Conservation (phyloP, 1,140 invertebrate genomes). For the Tyrophagus putrescentiae region DNA sequence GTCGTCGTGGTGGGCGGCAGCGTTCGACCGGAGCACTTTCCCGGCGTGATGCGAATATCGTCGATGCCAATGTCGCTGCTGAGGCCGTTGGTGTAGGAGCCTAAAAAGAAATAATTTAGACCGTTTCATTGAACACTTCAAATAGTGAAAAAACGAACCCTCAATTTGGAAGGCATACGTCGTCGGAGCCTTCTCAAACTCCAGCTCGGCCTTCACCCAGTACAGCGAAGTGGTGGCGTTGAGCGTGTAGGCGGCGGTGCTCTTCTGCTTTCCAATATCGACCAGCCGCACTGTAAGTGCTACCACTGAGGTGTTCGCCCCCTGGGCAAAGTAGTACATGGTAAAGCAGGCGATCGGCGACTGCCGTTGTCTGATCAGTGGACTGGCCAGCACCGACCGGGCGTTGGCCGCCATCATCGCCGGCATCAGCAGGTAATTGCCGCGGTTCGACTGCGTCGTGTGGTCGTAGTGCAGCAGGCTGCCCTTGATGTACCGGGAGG, state of each 20-base stretch:
- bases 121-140: no score
- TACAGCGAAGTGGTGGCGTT: background rate
- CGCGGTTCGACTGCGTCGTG: background rate
- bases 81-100: background rate
- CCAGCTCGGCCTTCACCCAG: background rate
- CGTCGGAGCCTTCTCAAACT: background rate
- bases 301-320: background rate
- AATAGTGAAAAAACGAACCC: no score
- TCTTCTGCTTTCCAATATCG: background rate
- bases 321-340: background rate
- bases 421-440: background rate
- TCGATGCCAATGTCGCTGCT: conserved; percentile 10
- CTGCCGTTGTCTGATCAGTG: background rate
- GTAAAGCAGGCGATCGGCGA: background rate
- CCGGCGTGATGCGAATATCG: background rate
- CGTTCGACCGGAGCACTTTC: background rate
- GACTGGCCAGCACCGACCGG: background rate
- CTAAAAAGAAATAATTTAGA: no score
- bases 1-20: background rate
- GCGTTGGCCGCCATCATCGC: background rate
- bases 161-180: background rate
- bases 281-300: background rate
- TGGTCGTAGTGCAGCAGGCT: background rate
- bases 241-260: background rate
- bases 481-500: background rate